Evolutionary conservation across 2,888 invertebrate species (phyloP).

Genomic region (Hipparchia semele): DNA sequence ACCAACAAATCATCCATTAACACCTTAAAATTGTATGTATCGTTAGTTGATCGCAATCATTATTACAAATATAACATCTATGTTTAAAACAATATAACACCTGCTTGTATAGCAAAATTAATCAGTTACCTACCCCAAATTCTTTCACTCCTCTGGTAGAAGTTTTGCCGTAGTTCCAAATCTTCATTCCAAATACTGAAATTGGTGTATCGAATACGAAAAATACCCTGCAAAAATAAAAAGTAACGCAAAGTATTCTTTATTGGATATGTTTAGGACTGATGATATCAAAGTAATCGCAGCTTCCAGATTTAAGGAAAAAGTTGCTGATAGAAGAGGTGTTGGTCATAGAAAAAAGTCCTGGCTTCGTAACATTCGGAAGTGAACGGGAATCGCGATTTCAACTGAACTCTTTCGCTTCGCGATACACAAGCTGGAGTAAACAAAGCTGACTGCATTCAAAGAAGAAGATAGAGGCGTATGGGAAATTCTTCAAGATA

Average conservation of each 20-base stretch:
- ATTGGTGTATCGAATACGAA: slow-evolving; percentile 90
- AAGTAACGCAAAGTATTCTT: not conserved
- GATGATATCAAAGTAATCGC: not conserved
- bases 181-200: slow-evolving; percentile 87
- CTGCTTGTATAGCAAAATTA: not conserved
- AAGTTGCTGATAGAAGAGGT: too few species aligned
- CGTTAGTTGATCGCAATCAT: too few species aligned
- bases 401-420: too few species aligned
- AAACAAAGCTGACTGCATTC: too few species aligned
- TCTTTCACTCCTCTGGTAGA: slow-evolving; percentile 90
- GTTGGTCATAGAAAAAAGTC: too few species aligned
- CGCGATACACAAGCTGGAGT: too few species aligned
- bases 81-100: not conserved
- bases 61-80: not conserved
- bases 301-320: too few species aligned
- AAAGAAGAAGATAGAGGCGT: too few species aligned
- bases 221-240: slow-evolving; percentile 84
- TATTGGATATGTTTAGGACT: too few species aligned
- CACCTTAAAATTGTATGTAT: slow-evolving; percentile 74
- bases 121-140: slow-evolving; percentile 83
- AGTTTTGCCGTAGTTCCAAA: slow-evolving; percentile 94
- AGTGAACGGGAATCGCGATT: too few species aligned
- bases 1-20: slow-evolving; percentile 91
- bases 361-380: too few species aligned
- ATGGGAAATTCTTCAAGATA: too few species aligned